Base-by-base conservation (phyloP, 2,113 vertebrate species). In the Oreochromis tanganicae region DNA sequence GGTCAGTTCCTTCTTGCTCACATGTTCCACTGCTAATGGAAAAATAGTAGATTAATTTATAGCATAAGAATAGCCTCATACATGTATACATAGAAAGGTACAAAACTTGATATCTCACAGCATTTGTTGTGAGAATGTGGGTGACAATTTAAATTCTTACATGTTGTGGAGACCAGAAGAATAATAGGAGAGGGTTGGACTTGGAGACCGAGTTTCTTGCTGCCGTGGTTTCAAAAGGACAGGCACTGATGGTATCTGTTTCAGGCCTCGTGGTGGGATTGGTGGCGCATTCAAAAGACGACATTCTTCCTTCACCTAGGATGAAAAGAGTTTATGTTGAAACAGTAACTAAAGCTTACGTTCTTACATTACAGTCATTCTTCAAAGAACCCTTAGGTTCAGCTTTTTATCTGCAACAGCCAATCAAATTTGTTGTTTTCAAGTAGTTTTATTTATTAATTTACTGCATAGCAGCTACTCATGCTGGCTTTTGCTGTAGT, bases 141-240 rank as follows among this genome's bases (percentile, higher is more conserved):
- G 6, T 41, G 11, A 43, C 5, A 17, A 5, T 16, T 36, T 7
- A 1, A 48, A 48, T 71, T 96, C 98, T 96, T 97, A 99, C 99
- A 99, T 98, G 96, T 94, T 98, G 93, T 99, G 98, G 80, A 99
- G 97, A 83, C 98, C 99, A 34, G 99, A 99, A 3, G 99, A 99
- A 88, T 99, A 99, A 93, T 99, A 99, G 68, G 99, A 99, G 61
- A 99, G 96, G 7, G 98, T 99, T 32, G 99, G 99, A 95, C 98
- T 99, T 17, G 98, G 98, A 91, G 98, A 98, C 21, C 98, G 98
- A 0, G 97, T 97, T 91, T 98, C 98, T 59, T 97, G 97, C 24
- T 98, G 97, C 4, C 96, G 94, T 19, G 97, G 95, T 85, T 98
- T 98, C n/a, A 88, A 95, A 10, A 95, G 94, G 79, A 96, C 94